phyloP scores from a whole-genome alignment of 92 coral and sea anemone species.

The Palythoa heliodiscus region DNA sequence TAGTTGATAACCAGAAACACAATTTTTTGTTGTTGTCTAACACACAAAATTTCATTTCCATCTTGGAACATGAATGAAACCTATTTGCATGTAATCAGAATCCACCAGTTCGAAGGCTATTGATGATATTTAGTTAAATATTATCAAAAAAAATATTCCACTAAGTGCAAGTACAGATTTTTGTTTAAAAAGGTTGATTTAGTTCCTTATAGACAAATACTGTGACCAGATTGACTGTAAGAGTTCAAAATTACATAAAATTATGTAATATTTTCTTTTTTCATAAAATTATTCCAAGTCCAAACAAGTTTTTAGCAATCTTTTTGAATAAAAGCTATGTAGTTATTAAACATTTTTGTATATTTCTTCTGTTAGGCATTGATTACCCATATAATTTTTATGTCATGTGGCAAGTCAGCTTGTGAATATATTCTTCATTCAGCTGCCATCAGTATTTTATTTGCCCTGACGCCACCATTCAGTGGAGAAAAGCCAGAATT shows the following conservation, averaged over 20 bases:
- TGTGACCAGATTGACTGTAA: not conserved
- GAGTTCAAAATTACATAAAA: not conserved
- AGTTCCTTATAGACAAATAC: not conserved
- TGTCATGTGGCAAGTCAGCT: not conserved
- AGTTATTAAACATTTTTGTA: not conserved
- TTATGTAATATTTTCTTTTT: not conserved
- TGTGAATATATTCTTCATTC: slow-evolving; percentile 3
- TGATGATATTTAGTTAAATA: not conserved
- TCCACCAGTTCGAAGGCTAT: not conserved
- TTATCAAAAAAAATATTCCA: not conserved
- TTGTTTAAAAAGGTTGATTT: no score
- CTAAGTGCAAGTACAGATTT: not conserved
- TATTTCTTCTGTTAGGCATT: not conserved
- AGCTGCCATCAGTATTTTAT: not conserved
- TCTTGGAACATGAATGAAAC: not conserved
- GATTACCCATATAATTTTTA: not conserved
- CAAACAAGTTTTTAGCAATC: not conserved
- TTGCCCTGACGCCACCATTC: slow-evolving; percentile 3
- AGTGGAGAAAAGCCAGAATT: slow-evolving; percentile 4
- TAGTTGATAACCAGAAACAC: not conserved
- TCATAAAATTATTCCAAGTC: not conserved
- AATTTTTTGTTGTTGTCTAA: not conserved
- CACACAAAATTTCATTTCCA: not conserved
- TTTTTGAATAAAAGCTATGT: not conserved
- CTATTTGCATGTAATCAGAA: not conserved